Evolutionary conservation across 2,888 invertebrate genomes (phyloP), one percentile per base, ranked within the genome.

Genomic region (Scrobipalpa atriplicella): DNA sequence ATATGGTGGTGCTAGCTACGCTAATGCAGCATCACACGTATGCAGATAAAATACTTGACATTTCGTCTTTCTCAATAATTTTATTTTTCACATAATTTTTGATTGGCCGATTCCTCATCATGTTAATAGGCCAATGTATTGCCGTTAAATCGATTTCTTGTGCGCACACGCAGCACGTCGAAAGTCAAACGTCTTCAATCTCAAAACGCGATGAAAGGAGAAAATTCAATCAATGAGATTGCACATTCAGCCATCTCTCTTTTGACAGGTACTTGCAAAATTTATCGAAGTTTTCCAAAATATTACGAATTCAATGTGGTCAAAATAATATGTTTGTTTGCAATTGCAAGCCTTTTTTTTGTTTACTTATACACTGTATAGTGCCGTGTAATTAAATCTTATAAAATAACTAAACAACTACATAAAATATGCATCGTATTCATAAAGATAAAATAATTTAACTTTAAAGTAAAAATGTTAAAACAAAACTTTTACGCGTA

Each of bases 161-260:
- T 2, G 58, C 38, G 58, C 58, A 38, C 58, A 16, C 47, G 18
- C 54, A 29, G 5, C 54, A 13, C 51, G 52, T 62, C 52, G 63
- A 63, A 63, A 63, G 63, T 63, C 63, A 63, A 52, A 52, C 29
- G 63, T 63, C 38, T 63, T 63, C 63, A 51, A 63, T 51, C 63
- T 63, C 63, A 47, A 63, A 58, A 63, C 63, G 63, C 63, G 52
- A 63, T 38, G 63, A 52, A 51, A 51, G 63, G 29, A 52, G 63
- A 63, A 63, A 63, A 63, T 63, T 63, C 63, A 63, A 63, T 63
- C 63, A 63, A 62, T 63, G 63, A 63, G 63, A 36, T 9, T 63
- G 63, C 63, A 52, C 51, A 52, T 63, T 52, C 10, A 52, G 29
- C 36, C 63, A 6, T 63, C 52, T 63, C 63, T 51, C 63, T 63